Percentiles rank a stretch among this genome's conserved stretches.
These are phyloP conservation scores for Leptestheria dahalacensis DNA, from an alignment of 1,140 invertebrate species.

Conservation along the genomic window DNA sequence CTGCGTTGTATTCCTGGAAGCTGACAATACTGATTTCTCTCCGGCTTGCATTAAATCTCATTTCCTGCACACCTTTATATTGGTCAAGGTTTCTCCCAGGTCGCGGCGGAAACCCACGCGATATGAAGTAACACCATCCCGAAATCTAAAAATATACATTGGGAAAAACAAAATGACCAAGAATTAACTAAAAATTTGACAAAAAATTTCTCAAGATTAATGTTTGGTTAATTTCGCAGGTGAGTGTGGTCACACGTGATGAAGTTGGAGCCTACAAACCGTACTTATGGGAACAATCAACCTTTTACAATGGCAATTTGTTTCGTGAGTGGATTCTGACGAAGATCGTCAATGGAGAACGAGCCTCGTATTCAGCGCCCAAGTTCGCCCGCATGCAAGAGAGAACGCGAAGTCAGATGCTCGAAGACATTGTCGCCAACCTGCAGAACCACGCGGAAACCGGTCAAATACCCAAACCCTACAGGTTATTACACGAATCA, in stretches of 20 bases:
- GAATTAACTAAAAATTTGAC: too few species aligned
- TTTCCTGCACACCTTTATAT: conserved; percentile 80
- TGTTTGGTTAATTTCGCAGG: too few species aligned
- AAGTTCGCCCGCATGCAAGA: conserved; percentile 94
- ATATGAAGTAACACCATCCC: conserved; percentile 50
- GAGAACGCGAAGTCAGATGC: conserved; percentile 71
- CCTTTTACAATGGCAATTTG: conserved; percentile 82
- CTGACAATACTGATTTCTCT: conserved; percentile 78
- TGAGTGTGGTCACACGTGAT: conserved; percentile 83
- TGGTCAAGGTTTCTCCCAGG: conserved; percentile 67
- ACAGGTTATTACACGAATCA: too few species aligned
- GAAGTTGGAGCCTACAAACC: conserved; percentile 96
- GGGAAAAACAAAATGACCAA: not conserved
- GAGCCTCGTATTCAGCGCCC: conserved; percentile 88
- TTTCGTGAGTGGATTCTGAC: conserved; percentile 88
- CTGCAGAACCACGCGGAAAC: conserved; percentile 86
- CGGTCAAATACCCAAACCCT: conserved; percentile 88
- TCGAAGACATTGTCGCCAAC: conserved; percentile 87
- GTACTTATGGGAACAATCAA: conserved; percentile 80
- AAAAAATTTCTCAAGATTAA: not conserved
- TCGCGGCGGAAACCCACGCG: conserved; percentile 68
- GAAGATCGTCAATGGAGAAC: conserved; percentile 93
- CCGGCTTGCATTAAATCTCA: conserved; percentile 85
- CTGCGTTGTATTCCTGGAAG: conserved; percentile 56
- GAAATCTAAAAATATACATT: not conserved